Base-by-base conservation (phyloP, 1,140 invertebrate genomes). In the Formica exsecta region DNA sequence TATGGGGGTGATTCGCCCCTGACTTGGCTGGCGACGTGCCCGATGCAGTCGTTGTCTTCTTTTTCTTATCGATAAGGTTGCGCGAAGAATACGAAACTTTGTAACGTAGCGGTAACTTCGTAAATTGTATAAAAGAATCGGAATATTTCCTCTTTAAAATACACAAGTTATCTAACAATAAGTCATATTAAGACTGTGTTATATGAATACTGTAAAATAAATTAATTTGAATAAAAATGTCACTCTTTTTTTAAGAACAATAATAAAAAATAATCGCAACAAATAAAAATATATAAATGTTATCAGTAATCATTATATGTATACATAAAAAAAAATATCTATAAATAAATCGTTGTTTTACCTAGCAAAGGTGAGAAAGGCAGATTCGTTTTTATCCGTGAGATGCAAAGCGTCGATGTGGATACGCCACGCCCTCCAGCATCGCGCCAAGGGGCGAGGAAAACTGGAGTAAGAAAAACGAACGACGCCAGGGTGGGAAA, bases 41-140 rank as follows among this genome's bases (percentile, higher is more conserved):
- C 79, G 68, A 44, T 44, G 68, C 79, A 22, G 68, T 74, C 54
- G 54, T 73, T 61, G 79, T 61, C 79, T 83, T 74, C 54, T 83
- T 29, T 29, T 73, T 73, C 68, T 83, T 74, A 61, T 62, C 36
- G 5, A 19, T 51, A 32, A 59, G 51, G 79, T 25, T 62, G 25
- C 25, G 1, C 66, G 38, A 61, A 22, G 68, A 83, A 83, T 59
- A 73, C 38, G 66, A 83, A 74, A 83, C 66, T 73, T 83, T 48
- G 25, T 61, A 19, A 16, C 44, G 16, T 19, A 25, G 25, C 61
- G 44, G 16, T 44, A 59, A 71, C 22, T 81, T 59, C 1, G 51
- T n/a, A 73, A 73, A 73, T 79, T 68, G 66, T 71, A 81, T 59
- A 41, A 71, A 71, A 59, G 36, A 59, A 61, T 29, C 54, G 29